Conservation (phyloP, 1,140 invertebrate genomes). For the Prorops nasuta region DNA sequence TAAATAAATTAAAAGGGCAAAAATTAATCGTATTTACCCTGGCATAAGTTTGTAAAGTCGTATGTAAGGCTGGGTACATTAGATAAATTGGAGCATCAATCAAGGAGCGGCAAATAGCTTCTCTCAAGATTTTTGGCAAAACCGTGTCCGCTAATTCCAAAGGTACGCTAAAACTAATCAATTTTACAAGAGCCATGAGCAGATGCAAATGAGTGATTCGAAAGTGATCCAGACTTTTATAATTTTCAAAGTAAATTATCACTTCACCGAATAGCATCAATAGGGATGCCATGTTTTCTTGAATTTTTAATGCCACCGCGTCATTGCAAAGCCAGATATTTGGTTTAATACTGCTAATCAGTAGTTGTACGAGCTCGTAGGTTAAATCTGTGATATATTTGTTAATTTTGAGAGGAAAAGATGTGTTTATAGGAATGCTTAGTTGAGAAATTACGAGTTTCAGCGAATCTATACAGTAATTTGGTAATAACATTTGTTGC, state of each 20-base stretch:
- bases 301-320: constrained; percentile 32
- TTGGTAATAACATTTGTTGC: constrained; percentile 55
- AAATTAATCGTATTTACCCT: constrained; percentile 39
- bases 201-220: constrained; percentile 42
- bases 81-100: constrained; percentile 47
- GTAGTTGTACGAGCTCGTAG: constrained; percentile 39
- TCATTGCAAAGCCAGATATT: constrained; percentile 44
- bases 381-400: constrained; percentile 35
- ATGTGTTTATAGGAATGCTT: constrained; percentile 27
- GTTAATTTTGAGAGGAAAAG: constrained; percentile 30
- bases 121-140: constrained; percentile 38
- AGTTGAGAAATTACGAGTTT: constrained; percentile 41
- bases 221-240: constrained; percentile 32
- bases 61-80: constrained; percentile 35
- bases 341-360: constrained; percentile 39
- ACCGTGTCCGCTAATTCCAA: constrained; percentile 41
- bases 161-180: constrained; percentile 41
- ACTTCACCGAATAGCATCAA: constrained; percentile 39
- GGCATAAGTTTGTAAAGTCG: constrained; percentile 37
- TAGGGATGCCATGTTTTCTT: constrained; percentile 37
- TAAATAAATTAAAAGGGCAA: background rate
- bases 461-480: constrained; percentile 56
- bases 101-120: constrained; percentile 29
- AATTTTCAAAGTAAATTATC: constrained; percentile 35
- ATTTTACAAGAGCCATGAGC: constrained; percentile 31